phyloP scores from a whole-genome alignment of 2,888 invertebrate genomes.

The Tenthredo scrophulariae region DNA sequence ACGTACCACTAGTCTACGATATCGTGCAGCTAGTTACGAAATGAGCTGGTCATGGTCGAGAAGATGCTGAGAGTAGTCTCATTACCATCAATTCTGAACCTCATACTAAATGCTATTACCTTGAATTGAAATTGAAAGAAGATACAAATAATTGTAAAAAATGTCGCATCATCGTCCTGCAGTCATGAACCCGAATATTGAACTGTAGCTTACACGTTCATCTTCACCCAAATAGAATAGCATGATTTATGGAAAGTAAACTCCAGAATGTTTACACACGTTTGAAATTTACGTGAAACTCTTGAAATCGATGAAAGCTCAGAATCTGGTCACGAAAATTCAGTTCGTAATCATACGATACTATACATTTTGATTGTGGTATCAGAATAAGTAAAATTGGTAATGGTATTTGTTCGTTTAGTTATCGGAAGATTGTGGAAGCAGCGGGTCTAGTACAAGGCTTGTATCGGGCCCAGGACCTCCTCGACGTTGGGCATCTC shows the following conservation, averaged over 20 bases:
- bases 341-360: neutral
- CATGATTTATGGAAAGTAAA: neutral
- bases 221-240: neutral
- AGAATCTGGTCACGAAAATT: neutral
- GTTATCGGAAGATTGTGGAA: slow-evolving; percentile 61
- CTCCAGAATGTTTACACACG: neutral
- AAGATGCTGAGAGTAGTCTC: neutral
- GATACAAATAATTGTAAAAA: neutral
- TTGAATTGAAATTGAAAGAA: neutral
- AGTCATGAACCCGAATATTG: neutral
- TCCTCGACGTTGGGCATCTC: slow-evolving; percentile 54
- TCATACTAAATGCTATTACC: neutral
- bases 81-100: neutral
- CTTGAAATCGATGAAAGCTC: neutral
- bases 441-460: slow-evolving; percentile 57
- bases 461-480: slow-evolving; percentile 61
- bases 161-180: neutral
- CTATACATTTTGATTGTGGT: neutral
- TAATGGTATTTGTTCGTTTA: neutral
- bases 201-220: neutral
- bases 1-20: neutral
- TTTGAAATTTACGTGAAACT: neutral
- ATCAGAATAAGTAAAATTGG: neutral
- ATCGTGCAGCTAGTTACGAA: neutral
- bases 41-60: slow-evolving; percentile 2